These are phyloP conservation scores for Nothocercus julius DNA, from an alignment of 2,113 vertebrate genomes.

Conservation along the genomic window DNA sequence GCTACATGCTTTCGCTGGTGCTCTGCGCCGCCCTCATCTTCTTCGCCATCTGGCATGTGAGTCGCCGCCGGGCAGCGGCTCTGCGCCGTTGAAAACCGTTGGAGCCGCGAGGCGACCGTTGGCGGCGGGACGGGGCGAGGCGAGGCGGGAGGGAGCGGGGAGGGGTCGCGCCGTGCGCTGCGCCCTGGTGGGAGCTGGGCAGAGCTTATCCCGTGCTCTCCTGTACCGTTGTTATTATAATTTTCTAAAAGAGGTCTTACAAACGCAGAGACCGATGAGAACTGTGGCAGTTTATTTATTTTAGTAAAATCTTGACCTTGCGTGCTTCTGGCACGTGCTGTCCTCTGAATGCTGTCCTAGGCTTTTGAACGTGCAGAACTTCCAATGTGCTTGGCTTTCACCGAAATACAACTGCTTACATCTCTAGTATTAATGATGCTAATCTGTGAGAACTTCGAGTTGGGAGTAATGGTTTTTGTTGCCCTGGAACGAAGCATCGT, in stretches of 20 bases:
- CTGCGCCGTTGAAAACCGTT: background rate
- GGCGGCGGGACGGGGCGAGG: background rate
- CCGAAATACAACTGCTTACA: fast-evolving
- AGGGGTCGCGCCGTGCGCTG: too few species aligned
- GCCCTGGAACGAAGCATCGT: fast-evolving
- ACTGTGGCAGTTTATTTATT: fast-evolving
- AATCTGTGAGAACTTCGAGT: fast-evolving
- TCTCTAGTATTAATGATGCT: fast-evolving
- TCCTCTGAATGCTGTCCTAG: background rate
- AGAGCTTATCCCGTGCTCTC: background rate
- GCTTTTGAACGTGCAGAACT: fast-evolving
- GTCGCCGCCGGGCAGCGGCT: constrained; percentile 45
- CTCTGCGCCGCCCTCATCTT: constrained; percentile 96
- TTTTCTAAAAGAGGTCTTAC: background rate
- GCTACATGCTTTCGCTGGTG: constrained; percentile 97
- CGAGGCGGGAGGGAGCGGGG: background rate
- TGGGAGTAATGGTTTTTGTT: fast-evolving
- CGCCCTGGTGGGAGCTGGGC: too few species aligned
- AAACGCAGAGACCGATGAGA: fast-evolving
- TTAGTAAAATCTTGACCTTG: too few species aligned
- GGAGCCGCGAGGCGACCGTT: background rate
- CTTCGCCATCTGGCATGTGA: constrained; percentile 98
- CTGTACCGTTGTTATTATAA: background rate
- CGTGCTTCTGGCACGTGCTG: background rate
- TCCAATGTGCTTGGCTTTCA: fast-evolving